Percentiles rank a stretch among this genome's conserved stretches.
Evolutionary conservation across 2,113 vertebrate genomes (phyloP).

Genomic region (Cyprinus carpio): DNA sequence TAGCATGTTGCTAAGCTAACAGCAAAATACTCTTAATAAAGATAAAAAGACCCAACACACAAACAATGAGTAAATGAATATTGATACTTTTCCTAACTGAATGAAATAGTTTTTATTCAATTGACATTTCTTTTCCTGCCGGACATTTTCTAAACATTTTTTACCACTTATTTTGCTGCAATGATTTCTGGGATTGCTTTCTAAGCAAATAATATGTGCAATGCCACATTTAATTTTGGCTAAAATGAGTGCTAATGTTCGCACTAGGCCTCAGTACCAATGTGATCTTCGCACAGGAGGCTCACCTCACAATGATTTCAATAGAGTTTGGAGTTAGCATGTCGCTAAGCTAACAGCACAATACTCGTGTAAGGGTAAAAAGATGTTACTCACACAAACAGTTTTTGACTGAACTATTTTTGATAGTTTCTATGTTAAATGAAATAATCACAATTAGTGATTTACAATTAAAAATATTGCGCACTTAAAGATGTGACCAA

Average conservation of each 20-base stretch:
- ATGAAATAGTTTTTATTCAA: not conserved
- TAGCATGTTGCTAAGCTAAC: too few relatives aligned
- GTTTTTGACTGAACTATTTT: too few relatives aligned
- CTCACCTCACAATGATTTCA: too few relatives aligned
- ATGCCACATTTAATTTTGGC: not conserved
- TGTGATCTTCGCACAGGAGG: too few relatives aligned
- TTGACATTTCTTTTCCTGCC: not conserved
- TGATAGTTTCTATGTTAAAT: too few relatives aligned
- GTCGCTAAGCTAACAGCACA: too few relatives aligned
- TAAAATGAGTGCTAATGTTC: not conserved
- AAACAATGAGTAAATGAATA: not conserved
- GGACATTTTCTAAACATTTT: not conserved
- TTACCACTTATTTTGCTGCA: not conserved
- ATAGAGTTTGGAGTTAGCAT: too few relatives aligned
- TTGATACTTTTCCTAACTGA: not conserved
- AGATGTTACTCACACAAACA: too few relatives aligned
- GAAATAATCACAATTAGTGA: too few relatives aligned
- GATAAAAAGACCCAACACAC: not conserved
- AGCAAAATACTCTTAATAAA: too few relatives aligned
- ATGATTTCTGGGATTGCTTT: not conserved
- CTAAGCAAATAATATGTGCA: not conserved
- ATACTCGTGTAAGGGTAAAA: too few relatives aligned
- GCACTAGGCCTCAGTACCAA: too few relatives aligned
- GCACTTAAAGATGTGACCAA: slow-evolving; percentile 56
- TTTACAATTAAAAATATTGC: slow-evolving; percentile 41